Evolutionary conservation across 1,140 invertebrate genomes (phyloP), one percentile per base, ranked within the genome.

Genomic region (Conus betulinus): DNA sequence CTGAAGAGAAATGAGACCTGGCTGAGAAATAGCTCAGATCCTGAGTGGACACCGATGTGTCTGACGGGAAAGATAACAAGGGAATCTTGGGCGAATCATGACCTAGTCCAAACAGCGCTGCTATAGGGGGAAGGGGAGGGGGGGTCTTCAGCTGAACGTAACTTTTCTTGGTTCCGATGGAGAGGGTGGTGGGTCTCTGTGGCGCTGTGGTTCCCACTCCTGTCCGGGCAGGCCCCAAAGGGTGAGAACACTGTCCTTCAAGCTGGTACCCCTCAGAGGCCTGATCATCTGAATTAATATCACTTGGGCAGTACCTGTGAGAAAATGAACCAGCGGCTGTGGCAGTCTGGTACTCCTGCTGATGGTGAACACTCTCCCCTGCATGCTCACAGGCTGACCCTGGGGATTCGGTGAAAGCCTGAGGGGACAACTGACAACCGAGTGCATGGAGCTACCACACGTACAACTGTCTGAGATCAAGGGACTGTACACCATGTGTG

Each of bases 151-250:
- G 89, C 55, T 89, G 91, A 67, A 90, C 84, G 63, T 89, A 84
- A 57, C 63, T 51, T 7, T 79, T 20, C 51, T 88, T 39, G 11
- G 13, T 20, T 71, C 63, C 20, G 11, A 95, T 88, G 92, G 96
- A 97, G 15, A 98, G 93, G 89, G 97, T 98, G 2, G 96, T 97
- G 0, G 97, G 97, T 71, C 97, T 95, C 84, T 97, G 97, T n/a
- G 96, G 95, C 81, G 96, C 93, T 7, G 84, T 96, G 96, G 13
- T 96, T 90, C 97, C 96, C 88, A 97, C 96, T 53, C 96, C 94
- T 25, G 96, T 94, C 60, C 95, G 95, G 91, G 96, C 15, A 15
- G 15, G 57, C 57, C 8, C 57, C 57, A 60, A 4, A 15, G 8
- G 8, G 39, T 39, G 25, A 97, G 97, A 15, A 97, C 96, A 93